phyloP scores from a whole-genome alignment of 2,888 invertebrate genomes.

The Dioctria rufipes region DNA sequence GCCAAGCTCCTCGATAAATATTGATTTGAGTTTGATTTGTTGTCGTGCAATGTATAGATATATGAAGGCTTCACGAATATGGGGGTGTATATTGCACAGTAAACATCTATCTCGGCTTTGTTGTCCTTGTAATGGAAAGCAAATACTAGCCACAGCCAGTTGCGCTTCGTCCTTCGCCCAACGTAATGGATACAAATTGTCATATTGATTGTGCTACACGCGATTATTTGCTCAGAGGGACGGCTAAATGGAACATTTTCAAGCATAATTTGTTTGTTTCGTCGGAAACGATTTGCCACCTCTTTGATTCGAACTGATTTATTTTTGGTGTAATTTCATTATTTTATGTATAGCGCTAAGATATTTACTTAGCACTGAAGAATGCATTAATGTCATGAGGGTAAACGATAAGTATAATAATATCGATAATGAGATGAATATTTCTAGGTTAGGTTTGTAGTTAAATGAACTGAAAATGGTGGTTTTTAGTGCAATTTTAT shows the following conservation, averaged over 20 bases:
- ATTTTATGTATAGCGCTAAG: no score
- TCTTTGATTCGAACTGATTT: neutral
- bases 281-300: constrained; percentile 11
- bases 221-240: constrained; percentile 25
- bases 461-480: no score
- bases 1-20: constrained; percentile 50
- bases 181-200: constrained; percentile 47
- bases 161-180: neutral
- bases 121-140: constrained; percentile 49
- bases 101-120: constrained; percentile 33
- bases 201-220: constrained; percentile 22
- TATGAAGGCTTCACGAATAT: neutral
- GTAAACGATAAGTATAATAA: no score
- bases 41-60: neutral
- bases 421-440: no score
- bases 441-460: no score
- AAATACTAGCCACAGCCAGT: constrained; percentile 45
- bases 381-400: no score
- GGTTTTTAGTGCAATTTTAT: no score
- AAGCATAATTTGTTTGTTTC: constrained; percentile 5
- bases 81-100: neutral
- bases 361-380: no score
- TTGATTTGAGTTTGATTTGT: constrained; percentile 52
- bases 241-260: neutral
- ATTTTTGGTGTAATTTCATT: no score